phyloP scores from a whole-genome alignment of 2,113 vertebrate species.

The Anhinga anhinga region DNA sequence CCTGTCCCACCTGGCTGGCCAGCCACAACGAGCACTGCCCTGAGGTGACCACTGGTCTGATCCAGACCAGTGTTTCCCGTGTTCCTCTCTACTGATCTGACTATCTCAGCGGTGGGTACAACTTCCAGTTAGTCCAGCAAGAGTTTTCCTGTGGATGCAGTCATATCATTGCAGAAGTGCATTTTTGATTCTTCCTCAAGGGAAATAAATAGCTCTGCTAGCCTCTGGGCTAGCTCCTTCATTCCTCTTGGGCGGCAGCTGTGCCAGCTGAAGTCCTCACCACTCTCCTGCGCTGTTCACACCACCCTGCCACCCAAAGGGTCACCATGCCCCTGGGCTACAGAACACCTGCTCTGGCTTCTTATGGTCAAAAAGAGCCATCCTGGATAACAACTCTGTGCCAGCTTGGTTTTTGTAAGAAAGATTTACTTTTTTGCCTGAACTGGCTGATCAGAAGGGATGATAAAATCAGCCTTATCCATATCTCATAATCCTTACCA shows the following conservation, averaged over 20 bases:
- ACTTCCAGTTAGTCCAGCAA: neutral
- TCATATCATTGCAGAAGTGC: neutral
- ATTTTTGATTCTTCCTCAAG: neutral
- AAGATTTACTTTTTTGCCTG: neutral
- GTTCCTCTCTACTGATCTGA: neutral
- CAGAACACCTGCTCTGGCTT: neutral
- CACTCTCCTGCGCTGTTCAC: neutral
- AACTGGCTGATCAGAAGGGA: neutral
- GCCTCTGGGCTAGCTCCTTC: neutral
- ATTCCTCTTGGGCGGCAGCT: neutral
- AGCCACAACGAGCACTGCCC: fast-evolving
- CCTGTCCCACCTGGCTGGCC: neutral
- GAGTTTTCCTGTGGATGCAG: neutral
- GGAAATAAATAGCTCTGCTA: neutral
- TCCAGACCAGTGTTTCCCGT: neutral
- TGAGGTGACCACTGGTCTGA: neutral
- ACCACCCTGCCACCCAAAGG: neutral
- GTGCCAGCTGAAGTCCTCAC: neutral
- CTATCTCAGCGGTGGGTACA: neutral
- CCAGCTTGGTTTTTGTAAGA: neutral
- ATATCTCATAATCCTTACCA: neutral
- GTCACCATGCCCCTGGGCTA: neutral
- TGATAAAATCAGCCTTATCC: neutral
- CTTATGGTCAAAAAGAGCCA: neutral
- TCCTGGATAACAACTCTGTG: neutral